Evolutionary conservation across 2,797 vertebrate genomes (phyloP).

Genomic region (Pristis pectinata): DNA sequence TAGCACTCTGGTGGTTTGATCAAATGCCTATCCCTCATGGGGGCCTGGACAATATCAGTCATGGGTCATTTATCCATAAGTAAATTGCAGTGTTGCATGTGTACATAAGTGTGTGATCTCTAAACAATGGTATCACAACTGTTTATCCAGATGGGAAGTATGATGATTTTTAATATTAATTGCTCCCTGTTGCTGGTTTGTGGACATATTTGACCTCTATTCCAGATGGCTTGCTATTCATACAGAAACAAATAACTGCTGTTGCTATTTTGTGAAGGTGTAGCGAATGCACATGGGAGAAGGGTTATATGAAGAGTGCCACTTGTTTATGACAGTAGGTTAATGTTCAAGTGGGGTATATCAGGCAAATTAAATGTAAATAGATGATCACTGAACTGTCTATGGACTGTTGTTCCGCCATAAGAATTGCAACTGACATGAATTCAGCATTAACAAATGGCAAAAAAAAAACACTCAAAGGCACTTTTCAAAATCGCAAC

Average conservation of each 20-base stretch:
- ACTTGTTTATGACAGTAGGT: slow-evolving; percentile 24
- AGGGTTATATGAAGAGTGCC: background rate
- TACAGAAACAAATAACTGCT: background rate
- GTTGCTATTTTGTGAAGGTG: slow-evolving; percentile 14
- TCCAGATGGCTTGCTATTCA: background rate
- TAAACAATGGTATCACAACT: background rate
- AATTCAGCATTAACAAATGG: background rate
- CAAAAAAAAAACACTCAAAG: background rate
- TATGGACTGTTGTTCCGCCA: background rate
- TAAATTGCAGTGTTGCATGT: background rate
- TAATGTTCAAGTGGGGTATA: background rate
- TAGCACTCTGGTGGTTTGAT: background rate
- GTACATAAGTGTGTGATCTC: background rate
- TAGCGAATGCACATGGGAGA: background rate
- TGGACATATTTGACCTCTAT: background rate
- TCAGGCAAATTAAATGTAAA: slow-evolving; percentile 4
- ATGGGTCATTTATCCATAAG: background rate
- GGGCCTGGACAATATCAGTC: too few relatives aligned
- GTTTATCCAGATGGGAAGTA: background rate
- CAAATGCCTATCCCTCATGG: background rate
- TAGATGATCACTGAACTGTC: background rate
- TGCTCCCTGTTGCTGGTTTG: background rate
- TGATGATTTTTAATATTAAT: background rate
- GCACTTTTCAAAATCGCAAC: background rate
- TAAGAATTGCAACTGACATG: background rate